Evolutionary conservation across 2,888 invertebrate species (phyloP).

Genomic region (Athalia cordata): DNA sequence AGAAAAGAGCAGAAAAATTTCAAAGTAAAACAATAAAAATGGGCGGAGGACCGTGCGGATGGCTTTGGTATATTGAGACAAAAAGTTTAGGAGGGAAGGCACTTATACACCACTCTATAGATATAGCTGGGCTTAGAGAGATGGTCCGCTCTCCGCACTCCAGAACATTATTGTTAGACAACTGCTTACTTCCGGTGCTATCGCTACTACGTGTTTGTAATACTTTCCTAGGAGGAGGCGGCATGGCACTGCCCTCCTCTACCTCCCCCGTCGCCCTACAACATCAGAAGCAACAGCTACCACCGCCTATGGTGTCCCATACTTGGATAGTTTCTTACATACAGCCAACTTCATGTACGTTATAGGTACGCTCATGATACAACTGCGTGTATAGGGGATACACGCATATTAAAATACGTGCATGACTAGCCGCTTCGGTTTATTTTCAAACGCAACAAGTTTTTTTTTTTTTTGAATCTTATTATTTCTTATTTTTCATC

Average conservation of each 20-base stretch:
- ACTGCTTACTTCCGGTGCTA: slow-evolving; percentile 70
- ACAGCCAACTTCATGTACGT: too few species aligned
- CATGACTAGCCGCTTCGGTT: slow-evolving; percentile 11
- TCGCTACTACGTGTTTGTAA: slow-evolving; percentile 70
- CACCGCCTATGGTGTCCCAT: neutral
- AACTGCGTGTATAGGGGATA: neutral
- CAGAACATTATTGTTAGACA: slow-evolving; percentile 70
- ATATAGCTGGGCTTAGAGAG: too few species aligned
- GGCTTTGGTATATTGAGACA: too few species aligned
- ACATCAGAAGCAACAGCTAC: neutral
- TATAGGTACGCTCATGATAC: neutral
- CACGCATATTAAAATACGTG: slow-evolving; percentile 2
- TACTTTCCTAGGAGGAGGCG: slow-evolving; percentile 61
- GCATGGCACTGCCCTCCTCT: neutral
- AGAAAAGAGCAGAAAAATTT: too few species aligned
- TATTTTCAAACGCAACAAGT: slow-evolving; percentile 40
- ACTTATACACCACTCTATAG: too few species aligned
- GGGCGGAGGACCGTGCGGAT: too few species aligned
- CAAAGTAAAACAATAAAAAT: too few species aligned
- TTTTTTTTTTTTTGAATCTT: slow-evolving; percentile 4
- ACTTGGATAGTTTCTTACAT: too few species aligned
- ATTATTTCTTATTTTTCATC: neutral
- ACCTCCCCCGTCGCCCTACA: neutral
- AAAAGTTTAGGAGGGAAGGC: too few species aligned
- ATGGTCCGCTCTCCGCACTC: slow-evolving; percentile 60